Evolutionary conservation across 2,113 vertebrate genomes (phyloP).

Genomic region (Rhabdomys dilectus): DNA sequence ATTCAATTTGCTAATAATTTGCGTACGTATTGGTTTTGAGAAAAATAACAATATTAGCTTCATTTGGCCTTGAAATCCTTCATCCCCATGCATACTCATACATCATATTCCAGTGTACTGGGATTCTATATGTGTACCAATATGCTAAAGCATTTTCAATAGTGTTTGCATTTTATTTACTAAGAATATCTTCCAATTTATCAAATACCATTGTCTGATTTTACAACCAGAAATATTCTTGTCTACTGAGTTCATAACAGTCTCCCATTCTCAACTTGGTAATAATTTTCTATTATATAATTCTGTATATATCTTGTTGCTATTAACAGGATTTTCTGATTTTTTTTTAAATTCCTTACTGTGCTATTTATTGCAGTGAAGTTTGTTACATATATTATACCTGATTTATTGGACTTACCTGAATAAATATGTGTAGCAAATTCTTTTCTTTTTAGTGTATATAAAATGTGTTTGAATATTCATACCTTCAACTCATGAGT

Average conservation of each 20-base stretch:
- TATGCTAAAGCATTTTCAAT: not conserved
- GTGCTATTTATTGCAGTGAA: not conserved
- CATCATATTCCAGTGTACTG: too few relatives aligned
- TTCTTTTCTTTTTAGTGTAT: not conserved
- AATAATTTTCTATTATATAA: not conserved
- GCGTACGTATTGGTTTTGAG: not conserved
- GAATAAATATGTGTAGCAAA: not conserved
- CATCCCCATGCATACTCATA: too few relatives aligned
- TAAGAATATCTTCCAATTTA: not conserved
- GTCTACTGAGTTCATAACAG: not conserved
- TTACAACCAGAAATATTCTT: conserved; percentile 20
- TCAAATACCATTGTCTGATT: not conserved
- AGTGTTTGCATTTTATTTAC: not conserved
- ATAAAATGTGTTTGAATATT: not conserved
- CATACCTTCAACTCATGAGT: not conserved
- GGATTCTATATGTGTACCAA: not conserved
- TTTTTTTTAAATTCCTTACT: not conserved
- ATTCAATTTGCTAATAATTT: not conserved
- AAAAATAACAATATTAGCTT: not conserved
- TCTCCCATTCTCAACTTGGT: not conserved
- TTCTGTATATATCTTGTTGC: not conserved
- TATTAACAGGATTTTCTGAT: not conserved
- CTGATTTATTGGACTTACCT: not conserved
- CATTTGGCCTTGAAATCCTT: not conserved
- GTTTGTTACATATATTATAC: not conserved